Conservation (phyloP, 2,797 vertebrate genomes). For the Spondyliosoma cantharus region DNA sequence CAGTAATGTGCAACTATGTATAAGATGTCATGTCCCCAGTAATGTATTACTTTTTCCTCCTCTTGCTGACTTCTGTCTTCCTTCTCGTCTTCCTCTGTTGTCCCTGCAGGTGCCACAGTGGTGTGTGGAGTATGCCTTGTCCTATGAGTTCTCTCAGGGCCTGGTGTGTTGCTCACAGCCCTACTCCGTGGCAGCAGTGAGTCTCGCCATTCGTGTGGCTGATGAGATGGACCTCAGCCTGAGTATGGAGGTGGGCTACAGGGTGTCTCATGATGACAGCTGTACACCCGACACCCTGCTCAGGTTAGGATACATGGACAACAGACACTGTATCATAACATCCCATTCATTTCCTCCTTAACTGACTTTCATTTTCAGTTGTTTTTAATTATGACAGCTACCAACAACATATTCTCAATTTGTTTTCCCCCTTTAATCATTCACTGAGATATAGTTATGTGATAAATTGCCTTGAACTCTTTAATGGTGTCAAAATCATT, state of each 20-base stretch:
- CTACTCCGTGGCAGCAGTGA: constrained; percentile 87
- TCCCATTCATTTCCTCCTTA: neutral
- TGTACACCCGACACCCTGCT: constrained; percentile 92
- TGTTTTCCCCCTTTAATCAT: neutral
- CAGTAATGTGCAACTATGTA: neutral
- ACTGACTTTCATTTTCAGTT: neutral
- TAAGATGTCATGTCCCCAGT: neutral
- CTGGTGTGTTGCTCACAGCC: constrained; percentile 93
- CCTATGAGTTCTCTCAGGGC: constrained; percentile 88
- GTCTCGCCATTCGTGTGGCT: constrained; percentile 91
- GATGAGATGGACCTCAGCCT: constrained; percentile 98
- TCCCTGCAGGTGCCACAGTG: constrained; percentile 92
- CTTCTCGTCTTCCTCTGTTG: neutral
- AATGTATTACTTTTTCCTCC: neutral
- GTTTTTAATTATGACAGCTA: neutral
- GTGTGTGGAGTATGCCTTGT: constrained; percentile 94
- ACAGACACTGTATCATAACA: neutral
- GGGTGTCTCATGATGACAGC: constrained; percentile 92
- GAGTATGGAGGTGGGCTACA: constrained; percentile 95
- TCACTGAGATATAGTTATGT: neutral
- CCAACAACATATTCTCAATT: neutral
- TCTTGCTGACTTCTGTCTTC: constrained; percentile 3
- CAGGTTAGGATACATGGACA: constrained; percentile 80
- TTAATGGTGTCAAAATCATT: neutral
- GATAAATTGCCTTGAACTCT: neutral